A percentile compares a stretch with the other conserved stretches of the same genome.
Conservation (phyloP, 1,140 invertebrate species). For the Lamellibrachia luymesi region DNA sequence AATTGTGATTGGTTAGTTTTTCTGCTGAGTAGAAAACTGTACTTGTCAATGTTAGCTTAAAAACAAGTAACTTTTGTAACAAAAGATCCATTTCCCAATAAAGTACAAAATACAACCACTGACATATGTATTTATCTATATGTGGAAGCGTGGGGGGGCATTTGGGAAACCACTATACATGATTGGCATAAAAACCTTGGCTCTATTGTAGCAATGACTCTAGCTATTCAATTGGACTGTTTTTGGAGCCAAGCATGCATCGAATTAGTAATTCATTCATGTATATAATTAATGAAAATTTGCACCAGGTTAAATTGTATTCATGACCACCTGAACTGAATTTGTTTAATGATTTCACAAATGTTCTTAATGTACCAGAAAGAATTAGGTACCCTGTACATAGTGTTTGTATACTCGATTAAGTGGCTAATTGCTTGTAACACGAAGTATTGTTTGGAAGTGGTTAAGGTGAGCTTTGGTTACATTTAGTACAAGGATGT, state of each 20-base stretch:
- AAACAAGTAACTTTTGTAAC: background rate
- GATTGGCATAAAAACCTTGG: background rate
- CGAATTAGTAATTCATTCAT: background rate
- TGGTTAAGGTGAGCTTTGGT: background rate
- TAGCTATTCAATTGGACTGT: too few relatives aligned
- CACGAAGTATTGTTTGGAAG: background rate
- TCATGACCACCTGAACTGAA: background rate
- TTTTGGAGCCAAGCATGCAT: background rate
- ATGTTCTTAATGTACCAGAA: background rate
- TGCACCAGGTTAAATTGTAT: background rate
- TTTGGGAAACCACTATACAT: background rate
- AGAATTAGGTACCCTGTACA: background rate
- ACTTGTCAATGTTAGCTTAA: background rate
- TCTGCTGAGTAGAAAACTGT: background rate
- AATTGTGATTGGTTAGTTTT: background rate
- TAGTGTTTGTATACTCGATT: background rate
- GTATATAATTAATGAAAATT: background rate
- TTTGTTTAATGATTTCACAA: background rate
- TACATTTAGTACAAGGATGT: background rate
- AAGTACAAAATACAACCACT: background rate
- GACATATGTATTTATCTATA: too few relatives aligned
- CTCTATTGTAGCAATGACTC: background rate
- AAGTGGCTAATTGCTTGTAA: background rate
- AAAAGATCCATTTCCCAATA: background rate
- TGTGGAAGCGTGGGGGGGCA: background rate